phyloP scores from a whole-genome alignment of 2,797 vertebrate species.

The Lithobates pipiens region DNA sequence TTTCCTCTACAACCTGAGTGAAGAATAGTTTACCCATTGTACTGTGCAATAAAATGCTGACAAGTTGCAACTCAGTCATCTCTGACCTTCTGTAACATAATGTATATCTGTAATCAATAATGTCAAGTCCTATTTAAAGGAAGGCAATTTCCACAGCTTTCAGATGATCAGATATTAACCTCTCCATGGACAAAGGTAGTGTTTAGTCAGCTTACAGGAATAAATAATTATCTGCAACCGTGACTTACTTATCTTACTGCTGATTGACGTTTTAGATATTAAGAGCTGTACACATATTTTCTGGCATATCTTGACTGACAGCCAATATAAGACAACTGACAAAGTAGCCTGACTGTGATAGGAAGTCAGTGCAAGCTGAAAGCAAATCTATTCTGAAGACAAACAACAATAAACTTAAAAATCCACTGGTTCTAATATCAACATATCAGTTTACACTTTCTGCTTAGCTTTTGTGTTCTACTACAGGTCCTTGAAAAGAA shows the following conservation, averaged over 20 bases:
- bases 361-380: no score
- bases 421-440: no score
- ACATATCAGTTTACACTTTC: no score
- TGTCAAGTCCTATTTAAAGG: conserved; percentile 50
- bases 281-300: not conserved
- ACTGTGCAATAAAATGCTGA: conserved; percentile 42
- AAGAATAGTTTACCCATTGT: not conserved
- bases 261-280: not conserved
- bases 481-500: no score
- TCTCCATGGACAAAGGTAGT: conserved; percentile 21
- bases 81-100: conserved; percentile 46
- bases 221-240: conserved; percentile 31
- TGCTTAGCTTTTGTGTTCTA: no score
- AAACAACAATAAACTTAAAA: no score
- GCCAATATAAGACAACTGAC: not conserved
- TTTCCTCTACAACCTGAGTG: not conserved
- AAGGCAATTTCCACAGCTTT: conserved; percentile 23
- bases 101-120: conserved; percentile 48
- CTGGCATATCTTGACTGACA: not conserved
- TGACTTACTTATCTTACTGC: not conserved
- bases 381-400: no score
- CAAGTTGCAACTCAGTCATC: conserved; percentile 47
- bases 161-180: conserved; percentile 40
- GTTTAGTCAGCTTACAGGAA: conserved; percentile 26
- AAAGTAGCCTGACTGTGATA: not conserved